These are phyloP conservation scores for Empidonax traillii DNA, from an alignment of 2,113 vertebrate genomes.

Conservation along the genomic window DNA sequence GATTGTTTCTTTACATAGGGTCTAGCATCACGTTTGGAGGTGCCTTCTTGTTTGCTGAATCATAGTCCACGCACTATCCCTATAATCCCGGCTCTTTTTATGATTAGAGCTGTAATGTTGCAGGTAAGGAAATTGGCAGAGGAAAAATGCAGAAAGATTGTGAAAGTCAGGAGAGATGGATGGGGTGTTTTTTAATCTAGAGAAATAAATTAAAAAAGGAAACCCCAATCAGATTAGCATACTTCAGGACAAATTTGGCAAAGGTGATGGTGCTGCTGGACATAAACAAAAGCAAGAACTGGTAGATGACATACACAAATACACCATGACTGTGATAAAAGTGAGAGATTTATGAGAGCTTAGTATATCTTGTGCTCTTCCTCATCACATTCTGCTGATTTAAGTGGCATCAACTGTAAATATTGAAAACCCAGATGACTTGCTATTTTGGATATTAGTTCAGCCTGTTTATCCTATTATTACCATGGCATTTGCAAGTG, in stretches of 20 bases:
- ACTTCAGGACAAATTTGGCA: not conserved
- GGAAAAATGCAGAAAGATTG: not conserved
- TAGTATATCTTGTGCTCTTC: not conserved
- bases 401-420: conserved; percentile 20
- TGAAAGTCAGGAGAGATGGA: not conserved
- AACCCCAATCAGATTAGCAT: not conserved
- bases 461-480: conserved; percentile 57
- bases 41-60: not conserved
- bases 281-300: not conserved
- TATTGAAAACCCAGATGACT: conserved; percentile 30
- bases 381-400: not conserved
- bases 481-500: conserved; percentile 33
- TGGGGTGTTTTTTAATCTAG: not conserved
- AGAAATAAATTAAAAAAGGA: not conserved
- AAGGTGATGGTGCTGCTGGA: not conserved
- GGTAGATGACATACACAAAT: not conserved
- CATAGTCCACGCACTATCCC: not conserved
- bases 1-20: not conserved
- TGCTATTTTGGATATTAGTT: conserved; percentile 47
- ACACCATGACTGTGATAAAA: not conserved
- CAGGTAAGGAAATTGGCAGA: not conserved
- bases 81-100: not conserved
- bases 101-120: not conserved
- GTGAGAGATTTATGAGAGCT: not conserved
- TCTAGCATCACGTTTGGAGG: not conserved